phyloP scores from a whole-genome alignment of 2,113 vertebrate genomes.

The Mastomys coucha region DNA sequence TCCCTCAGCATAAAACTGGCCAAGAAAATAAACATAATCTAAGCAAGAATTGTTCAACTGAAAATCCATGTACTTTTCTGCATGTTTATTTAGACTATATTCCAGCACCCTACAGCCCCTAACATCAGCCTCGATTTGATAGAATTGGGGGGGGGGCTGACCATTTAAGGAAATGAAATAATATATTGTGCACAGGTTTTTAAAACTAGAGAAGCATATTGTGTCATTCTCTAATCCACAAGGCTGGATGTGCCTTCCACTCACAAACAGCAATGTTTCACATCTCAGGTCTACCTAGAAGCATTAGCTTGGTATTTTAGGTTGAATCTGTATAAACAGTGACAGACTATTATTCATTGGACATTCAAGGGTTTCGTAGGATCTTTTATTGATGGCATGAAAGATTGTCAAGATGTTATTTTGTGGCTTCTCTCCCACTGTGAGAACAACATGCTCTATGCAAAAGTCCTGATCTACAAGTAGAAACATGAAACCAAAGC shows the following conservation, averaged over 20 bases:
- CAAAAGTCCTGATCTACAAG: conserved; percentile 20
- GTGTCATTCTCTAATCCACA: conserved; percentile 52
- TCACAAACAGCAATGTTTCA: background rate
- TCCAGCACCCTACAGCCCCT: background rate
- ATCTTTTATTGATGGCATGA: conserved; percentile 61
- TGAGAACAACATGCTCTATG: conserved; percentile 80
- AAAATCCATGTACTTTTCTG: background rate
- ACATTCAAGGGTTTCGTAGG: conserved; percentile 51
- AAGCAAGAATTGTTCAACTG: background rate
- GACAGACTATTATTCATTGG: conserved; percentile 47
- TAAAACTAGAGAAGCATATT: background rate
- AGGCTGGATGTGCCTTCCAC: background rate
- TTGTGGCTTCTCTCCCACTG: conserved; percentile 59
- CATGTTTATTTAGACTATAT: background rate
- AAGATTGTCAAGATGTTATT: conserved; percentile 60
- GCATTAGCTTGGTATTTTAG: conserved; percentile 49
- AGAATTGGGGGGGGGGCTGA: background rate
- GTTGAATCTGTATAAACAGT: conserved; percentile 9
- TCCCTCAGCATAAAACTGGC: background rate
- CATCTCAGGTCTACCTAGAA: background rate
- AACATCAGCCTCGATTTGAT: background rate
- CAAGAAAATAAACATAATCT: background rate
- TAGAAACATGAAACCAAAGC: conserved; percentile 56
- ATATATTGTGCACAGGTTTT: background rate
- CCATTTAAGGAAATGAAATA: conserved; percentile 17